Evolutionary conservation across 2,888 invertebrate genomes (phyloP), one percentile per base, ranked within the genome.

Genomic region (Folsomia manolachei): DNA sequence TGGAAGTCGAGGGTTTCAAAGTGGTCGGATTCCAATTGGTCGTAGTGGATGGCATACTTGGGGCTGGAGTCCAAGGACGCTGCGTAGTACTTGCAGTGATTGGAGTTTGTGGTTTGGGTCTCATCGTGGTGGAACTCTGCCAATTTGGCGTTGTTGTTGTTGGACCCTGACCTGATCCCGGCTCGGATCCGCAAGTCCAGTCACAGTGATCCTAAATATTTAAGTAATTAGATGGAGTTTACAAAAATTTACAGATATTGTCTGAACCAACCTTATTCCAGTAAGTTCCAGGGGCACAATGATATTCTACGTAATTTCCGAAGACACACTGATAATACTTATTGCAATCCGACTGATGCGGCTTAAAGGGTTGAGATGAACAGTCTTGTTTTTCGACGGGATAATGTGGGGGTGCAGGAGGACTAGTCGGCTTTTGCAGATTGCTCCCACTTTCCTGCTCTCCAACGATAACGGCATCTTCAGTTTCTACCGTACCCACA

Each of bases 271-370:
- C 83, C 80, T 88, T 86, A 82, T 92, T 91, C 92, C 94, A 94
- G 79, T 89, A 87, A 0, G 94, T 85, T 0, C 91, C 90, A 19
- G 86, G 84, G 0, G 94, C 91, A 82, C 94, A 95, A 1, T 86
- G 85, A 78, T 91, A 89, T 75, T 90, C 87, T 53, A 89, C 86
- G 25, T 90, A 87, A 67, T 88, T 85, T 23, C 91, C 92, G 81
- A 90, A 90, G 70, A 93, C 89, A 81, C 94, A 95, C 9, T 92
- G 85, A 79, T 90, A 92, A 82, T 93, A 95, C 82, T 74, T 74
- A 7, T 68, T 72, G 53, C 80, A 80, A 60, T 80, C 74, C 2
- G 70, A 73, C 1, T 70, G 27, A 69, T 80, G 75, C 0, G 77
- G 74, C 69, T 74, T 71, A 63, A 67, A 80, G 0, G 79, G 78